These are phyloP conservation scores for Pituophis catenifer DNA, from an alignment of 2,113 vertebrate species.

Conservation along the genomic window DNA sequence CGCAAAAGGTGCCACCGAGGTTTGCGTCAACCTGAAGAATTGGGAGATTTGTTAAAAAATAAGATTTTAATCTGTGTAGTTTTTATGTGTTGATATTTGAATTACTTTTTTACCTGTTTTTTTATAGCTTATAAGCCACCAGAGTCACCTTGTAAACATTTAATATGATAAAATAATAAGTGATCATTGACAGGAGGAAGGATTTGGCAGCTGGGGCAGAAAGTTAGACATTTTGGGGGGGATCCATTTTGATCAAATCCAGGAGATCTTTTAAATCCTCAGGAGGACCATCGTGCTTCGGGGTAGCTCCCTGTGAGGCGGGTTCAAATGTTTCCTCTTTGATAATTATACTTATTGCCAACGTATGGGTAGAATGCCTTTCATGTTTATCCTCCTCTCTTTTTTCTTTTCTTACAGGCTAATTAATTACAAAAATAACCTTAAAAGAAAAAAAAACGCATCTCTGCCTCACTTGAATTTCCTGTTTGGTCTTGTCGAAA, in stretches of 20 bases:
- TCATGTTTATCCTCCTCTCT: fast-evolving
- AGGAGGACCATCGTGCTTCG: neutral
- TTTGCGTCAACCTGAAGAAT: neutral
- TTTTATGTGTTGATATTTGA: too few relatives aligned
- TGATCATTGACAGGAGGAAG: neutral
- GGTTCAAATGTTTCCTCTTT: neutral
- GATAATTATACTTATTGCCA: neutral
- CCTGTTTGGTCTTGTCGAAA: neutral
- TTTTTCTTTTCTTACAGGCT: slow-evolving; percentile 7
- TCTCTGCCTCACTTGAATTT: slow-evolving; percentile 40
- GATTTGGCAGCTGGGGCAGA: neutral
- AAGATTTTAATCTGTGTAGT: neutral
- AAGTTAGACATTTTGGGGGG: neutral
- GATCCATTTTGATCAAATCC: neutral
- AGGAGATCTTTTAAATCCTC: neutral
- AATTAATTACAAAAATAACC: slow-evolving; percentile 4
- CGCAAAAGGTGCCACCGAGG: neutral
- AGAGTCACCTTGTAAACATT: neutral
- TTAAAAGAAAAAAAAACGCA: neutral
- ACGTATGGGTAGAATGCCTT: too few relatives aligned
- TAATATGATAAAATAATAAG: neutral
- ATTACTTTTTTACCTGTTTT: neutral
- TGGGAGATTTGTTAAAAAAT: neutral
- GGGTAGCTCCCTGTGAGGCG: neutral
- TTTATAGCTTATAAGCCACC: neutral